Conservation (phyloP, 2,113 vertebrate genomes). For the Bubo blakistoni region DNA sequence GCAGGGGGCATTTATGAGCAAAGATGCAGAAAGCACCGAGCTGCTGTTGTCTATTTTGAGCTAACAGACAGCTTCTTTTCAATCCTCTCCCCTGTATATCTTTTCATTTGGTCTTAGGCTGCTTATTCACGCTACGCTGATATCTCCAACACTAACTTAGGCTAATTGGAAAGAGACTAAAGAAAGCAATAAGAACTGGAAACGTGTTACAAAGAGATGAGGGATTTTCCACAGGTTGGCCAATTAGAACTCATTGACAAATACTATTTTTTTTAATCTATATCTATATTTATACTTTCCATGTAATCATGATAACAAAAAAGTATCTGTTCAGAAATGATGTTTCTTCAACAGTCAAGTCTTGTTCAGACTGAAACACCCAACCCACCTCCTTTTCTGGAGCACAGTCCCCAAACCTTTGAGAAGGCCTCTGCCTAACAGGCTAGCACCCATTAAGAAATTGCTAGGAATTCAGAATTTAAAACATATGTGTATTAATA, state of each 20-base stretch:
- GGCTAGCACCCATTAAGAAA: background rate
- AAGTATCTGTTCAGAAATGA: background rate
- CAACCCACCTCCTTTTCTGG: background rate
- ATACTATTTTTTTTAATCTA: background rate
- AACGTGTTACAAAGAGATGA: background rate
- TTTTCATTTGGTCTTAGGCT: background rate
- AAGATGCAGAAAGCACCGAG: background rate
- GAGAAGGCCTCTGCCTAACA: background rate
- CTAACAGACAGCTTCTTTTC: background rate
- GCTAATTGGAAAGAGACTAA: background rate
- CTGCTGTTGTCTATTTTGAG: background rate
- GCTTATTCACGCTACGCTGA: background rate
- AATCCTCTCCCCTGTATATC: background rate
- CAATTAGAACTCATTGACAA: background rate
- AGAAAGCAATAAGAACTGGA: background rate
- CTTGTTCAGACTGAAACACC: background rate
- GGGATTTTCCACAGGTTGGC: background rate
- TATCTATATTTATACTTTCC: background rate
- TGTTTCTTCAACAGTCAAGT: background rate
- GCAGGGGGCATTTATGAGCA: background rate
- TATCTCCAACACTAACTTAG: fast-evolving
- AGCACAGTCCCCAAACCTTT: background rate
- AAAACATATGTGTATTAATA: background rate
- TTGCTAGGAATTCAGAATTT: background rate
- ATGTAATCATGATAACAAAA: background rate